Evolutionary conservation across 2,888 invertebrate species (phyloP).

Genomic region (Pristionchus exspectatus): DNA sequence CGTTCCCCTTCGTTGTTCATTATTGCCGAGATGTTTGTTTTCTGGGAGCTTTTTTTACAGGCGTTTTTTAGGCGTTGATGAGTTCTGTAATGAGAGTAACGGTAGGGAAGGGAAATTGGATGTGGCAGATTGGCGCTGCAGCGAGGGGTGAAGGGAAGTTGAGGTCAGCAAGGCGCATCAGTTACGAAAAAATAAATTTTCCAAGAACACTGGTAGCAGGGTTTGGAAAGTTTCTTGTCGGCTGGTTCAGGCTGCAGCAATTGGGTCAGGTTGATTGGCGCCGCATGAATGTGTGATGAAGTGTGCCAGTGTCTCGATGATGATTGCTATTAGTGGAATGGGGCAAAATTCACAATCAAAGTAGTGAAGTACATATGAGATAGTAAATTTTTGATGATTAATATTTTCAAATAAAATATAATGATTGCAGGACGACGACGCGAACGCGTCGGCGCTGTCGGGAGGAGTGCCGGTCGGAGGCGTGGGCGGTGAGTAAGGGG

Average conservation of each 20-base stretch:
- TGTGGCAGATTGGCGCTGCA: not conserved
- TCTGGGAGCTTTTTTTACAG: not conserved
- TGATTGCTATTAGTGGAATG: not conserved
- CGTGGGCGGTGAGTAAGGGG: not conserved
- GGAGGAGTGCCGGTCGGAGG: not conserved
- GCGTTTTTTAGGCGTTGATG: not conserved
- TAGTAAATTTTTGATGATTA: no score
- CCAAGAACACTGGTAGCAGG: no score
- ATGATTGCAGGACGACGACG: slow-evolving; percentile 48
- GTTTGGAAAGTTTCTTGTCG: no score
- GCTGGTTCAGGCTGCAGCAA: no score
- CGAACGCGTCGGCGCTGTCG: slow-evolving; percentile 31
- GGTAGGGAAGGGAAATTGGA: not conserved
- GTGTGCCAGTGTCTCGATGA: not conserved
- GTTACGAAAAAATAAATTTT: no score
- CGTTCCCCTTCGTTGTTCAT: not conserved
- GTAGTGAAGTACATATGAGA: no score
- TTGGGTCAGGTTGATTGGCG: not conserved
- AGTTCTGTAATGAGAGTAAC: not conserved
- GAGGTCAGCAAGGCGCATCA: no score
- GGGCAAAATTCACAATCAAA: not conserved
- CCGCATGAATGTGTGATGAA: not conserved
- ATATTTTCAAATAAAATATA: not conserved
- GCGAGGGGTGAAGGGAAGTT: not conserved
- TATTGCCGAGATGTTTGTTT: not conserved